Evolutionary conservation across 2,888 invertebrate genomes (phyloP).

Genomic region (Sphecodes monilicornis): DNA sequence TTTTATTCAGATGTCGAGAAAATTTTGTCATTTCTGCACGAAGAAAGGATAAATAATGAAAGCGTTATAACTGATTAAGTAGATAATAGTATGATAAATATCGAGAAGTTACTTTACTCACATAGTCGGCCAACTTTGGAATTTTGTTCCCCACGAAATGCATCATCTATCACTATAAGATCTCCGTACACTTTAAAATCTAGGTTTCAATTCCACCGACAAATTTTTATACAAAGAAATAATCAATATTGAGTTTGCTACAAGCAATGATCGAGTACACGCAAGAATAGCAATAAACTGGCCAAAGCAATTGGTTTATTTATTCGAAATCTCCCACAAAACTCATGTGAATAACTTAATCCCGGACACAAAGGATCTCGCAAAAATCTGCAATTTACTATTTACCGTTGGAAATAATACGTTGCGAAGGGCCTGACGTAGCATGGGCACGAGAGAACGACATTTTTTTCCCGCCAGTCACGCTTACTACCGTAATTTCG

Average conservation of each 20-base stretch:
- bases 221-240: background rate
- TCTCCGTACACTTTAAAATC: background rate
- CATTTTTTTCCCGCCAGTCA: conserved; percentile 7
- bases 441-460: conserved; percentile 10
- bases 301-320: too few relatives aligned
- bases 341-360: background rate
- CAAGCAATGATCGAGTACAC: background rate
- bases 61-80: background rate
- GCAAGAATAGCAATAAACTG: too few relatives aligned
- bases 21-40: background rate
- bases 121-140: background rate
- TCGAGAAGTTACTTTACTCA: background rate
- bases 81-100: background rate
- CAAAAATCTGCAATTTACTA: background rate
- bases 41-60: background rate
- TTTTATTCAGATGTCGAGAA: background rate
- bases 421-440: background rate
- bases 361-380: background rate
- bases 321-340: too few relatives aligned
- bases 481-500: conserved; percentile 34
- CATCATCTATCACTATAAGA: too few relatives aligned
- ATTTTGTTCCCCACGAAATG: background rate
- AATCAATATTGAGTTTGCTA: background rate
- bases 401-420: conserved; percentile 1
- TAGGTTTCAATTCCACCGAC: background rate